Base-by-base conservation (phyloP, 2,113 vertebrate genomes). In the zebrafish (Danio rerio) region DNA sequence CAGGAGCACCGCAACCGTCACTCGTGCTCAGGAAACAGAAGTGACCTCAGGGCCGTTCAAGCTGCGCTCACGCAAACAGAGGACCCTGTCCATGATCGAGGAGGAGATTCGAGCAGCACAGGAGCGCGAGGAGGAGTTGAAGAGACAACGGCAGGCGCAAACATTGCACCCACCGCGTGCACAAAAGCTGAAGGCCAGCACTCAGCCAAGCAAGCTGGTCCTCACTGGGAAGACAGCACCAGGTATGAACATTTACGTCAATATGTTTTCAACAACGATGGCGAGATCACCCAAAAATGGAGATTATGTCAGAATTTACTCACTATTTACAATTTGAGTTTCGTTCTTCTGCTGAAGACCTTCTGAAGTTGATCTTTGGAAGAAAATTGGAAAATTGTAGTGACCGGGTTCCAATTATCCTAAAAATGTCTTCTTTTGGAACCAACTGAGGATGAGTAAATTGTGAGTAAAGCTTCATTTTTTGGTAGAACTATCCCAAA, bases 101-200 rank as follows among this genome's bases (percentile, higher is more conserved):
- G 98, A 99, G 89, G 98, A 99, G 92, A 99, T 99, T 90, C 94
- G 98, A 80, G 98, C 97, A 1, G 96, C 98, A 75, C 96, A 99
- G 91, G 95, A 99, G 61, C 92, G 98, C n/a, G 98, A 99, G 82
- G 96, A 99, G 80, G 98, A 99, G 87, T 91, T 99, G 82, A 97
- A 98, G 90, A 95, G 94, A 82, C 95, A 97, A 89, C 93, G 98
- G 62, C 92, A 96, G 86, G 74, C 68, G 13, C 94, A 95, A 80
- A 80, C 20, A n/a, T 62, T 93, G 16, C 93, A 93, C 75, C 82
- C 82, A 89, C 8, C 93, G 88, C 0, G 94, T 92, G 71, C 94
- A 94, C 82, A 79, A 16, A 89, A 94, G 87, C 89, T 84, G 53
- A 97, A 95, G 92, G 95, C 88, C 0, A 93, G 92, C 82, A 93